Evolutionary conservation across 2,797 vertebrate genomes (phyloP), one percentile per base, ranked within the genome.

Genomic region (Enteromius paludinosus): DNA sequence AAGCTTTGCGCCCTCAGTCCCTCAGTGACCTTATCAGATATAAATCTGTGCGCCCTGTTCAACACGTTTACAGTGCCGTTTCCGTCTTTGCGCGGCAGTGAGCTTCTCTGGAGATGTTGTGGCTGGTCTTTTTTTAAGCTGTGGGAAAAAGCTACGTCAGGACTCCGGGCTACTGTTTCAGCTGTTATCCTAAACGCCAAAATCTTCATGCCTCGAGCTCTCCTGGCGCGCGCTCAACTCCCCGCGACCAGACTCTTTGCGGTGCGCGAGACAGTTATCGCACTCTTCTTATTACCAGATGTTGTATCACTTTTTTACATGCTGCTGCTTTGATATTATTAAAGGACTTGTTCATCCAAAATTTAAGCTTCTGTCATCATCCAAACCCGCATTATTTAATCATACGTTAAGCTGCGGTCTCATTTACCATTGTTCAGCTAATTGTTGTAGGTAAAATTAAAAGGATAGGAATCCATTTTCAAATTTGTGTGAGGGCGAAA

Each of bases 201-300:
- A 10, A 78, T 45, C 18, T 6, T 38, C 25, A 56, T 54, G 59
- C 73, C 59, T 79, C 54, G 2, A 54, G 77, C 61, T 47, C 41
- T 43, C 78, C 84, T 80, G 73, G 83, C 79, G 68, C 62, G 83
- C 56, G 66, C 75, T 70, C 68, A 69, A 33, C 76, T 61, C 64
- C 33, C 25, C 30, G 69, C 65, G 54, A 72, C 79, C n/a, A 52
- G 71, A 41, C 77, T 82, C 47, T 70, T 72, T 35, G n/a, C 66
- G 54, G 61, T 75, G 77, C 80, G 35, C 43, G 20, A 81, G 33
- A 64, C 49, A 38, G 8, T 75, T 17, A 73, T 59, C 28, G 54
- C 25, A 70, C 49, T 72, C 28, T 70, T 74, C 12, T 12, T 49
- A 47, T 86, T 81, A 78, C 38, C 20, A 49, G 1, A 64, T 62